Conservation (phyloP, 2,888 invertebrate genomes). For the Drosophila borealis region DNA sequence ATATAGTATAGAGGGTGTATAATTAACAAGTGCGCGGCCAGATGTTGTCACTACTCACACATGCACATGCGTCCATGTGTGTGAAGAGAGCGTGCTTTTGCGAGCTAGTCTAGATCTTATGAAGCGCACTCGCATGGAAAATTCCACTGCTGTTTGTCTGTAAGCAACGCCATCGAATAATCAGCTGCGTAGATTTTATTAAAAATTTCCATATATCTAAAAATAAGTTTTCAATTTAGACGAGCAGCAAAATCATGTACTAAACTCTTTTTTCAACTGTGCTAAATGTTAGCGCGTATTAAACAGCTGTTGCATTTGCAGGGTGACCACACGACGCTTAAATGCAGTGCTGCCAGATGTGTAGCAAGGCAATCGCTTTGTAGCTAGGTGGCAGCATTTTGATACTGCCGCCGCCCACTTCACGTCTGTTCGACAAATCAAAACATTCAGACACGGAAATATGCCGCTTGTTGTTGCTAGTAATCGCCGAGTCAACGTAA, state of each 20-base stretch:
- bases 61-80: background rate
- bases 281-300: conserved; percentile 7
- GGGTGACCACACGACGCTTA: conserved; percentile 13
- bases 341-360: conserved; percentile 16
- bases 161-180: background rate
- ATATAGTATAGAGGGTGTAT: background rate
- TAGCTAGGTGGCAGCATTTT: conserved; percentile 8
- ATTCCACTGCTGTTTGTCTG: conserved; percentile 15
- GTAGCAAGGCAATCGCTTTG: too few relatives aligned
- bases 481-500: conserved; percentile 29
- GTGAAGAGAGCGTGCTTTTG: conserved; percentile 35
- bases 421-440: conserved; percentile 31
- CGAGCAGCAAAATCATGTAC: too few relatives aligned
- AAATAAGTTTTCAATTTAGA: too few relatives aligned
- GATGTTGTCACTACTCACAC: conserved; percentile 9
- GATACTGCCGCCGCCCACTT: conserved; percentile 22
- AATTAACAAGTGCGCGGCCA: background rate
- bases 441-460: conserved; percentile 41
- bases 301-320: conserved; percentile 4
- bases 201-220: background rate
- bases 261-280: background rate
- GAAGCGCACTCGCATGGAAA: conserved; percentile 24
- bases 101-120: too few relatives aligned
- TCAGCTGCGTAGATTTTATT: background rate
- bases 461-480: conserved; percentile 49